A percentile compares a stretch with the other conserved stretches of the same genome.
Evolutionary conservation across 2,113 vertebrate species (phyloP).

Genomic region (Atractosteus spatula): DNA sequence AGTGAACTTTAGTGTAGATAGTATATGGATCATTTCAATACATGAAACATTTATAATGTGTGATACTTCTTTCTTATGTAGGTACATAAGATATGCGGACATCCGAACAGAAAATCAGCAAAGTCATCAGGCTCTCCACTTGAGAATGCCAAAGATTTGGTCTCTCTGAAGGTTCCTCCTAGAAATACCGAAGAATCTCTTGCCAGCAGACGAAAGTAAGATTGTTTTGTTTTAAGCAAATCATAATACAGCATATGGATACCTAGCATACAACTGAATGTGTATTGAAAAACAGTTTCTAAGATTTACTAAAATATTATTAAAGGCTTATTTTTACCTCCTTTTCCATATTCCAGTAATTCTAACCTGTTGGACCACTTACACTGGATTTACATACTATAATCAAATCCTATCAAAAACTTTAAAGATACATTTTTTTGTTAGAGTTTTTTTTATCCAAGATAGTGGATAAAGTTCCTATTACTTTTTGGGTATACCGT

Average conservation of each 20-base stretch:
- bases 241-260: background rate
- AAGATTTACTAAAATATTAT: too few relatives aligned
- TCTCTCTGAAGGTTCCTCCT: conserved; percentile 52
- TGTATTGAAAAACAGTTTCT: too few relatives aligned
- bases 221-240: background rate
- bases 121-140: conserved; percentile 52
- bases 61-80: conserved; percentile 25
- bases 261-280: too few relatives aligned
- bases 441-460: too few relatives aligned
- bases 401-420: too few relatives aligned
- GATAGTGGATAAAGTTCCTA: too few relatives aligned
- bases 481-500: too few relatives aligned
- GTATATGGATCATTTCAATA: too few relatives aligned
- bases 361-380: background rate
- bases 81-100: conserved; percentile 77
- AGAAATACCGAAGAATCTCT: conserved; percentile 63
- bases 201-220: conserved; percentile 74
- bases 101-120: conserved; percentile 53
- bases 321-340: background rate
- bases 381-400: background rate
- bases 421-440: too few relatives aligned
- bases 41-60: too few relatives aligned
- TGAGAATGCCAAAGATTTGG: conserved; percentile 56
- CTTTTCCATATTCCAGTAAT: background rate
- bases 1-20: too few relatives aligned